phyloP scores from a whole-genome alignment of 2,113 vertebrate genomes.

The Leiothrix lutea region DNA sequence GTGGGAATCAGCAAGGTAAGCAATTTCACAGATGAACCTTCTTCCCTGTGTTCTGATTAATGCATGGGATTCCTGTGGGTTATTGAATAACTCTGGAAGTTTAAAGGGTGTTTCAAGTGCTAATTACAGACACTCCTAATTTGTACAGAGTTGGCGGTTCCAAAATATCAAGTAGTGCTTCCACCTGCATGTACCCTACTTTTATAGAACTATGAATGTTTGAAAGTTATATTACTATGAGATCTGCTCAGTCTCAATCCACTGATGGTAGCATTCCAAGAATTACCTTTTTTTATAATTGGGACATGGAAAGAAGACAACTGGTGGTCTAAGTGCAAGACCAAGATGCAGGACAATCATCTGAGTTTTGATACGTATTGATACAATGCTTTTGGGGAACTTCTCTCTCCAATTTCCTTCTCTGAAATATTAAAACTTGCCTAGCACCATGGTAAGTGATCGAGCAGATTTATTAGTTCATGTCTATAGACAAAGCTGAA shows the following conservation, averaged over 20 bases:
- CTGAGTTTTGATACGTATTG: background rate
- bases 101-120: slow-evolving; percentile 13
- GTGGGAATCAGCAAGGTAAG: slow-evolving; percentile 8
- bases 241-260: slow-evolving; percentile 3
- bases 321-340: background rate
- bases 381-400: background rate
- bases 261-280: background rate
- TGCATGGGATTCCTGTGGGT: background rate
- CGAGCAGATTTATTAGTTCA: background rate
- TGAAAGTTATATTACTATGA: slow-evolving; percentile 1
- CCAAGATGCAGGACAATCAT: background rate
- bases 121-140: slow-evolving; percentile 3
- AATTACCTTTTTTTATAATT: background rate
- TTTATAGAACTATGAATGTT: background rate
- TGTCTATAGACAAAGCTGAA: background rate
- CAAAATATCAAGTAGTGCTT: slow-evolving; percentile 38
- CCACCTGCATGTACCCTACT: slow-evolving; percentile 22
- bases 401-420: background rate
- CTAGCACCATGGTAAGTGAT: background rate
- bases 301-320: background rate
- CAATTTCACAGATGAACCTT: background rate
- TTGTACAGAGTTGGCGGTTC: slow-evolving; percentile 29
- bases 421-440: background rate
- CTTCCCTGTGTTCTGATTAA: background rate
- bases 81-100: slow-evolving; percentile 41